These are phyloP conservation scores for Dastarcus helophoroides DNA, from an alignment of 2,888 invertebrate genomes.

Conservation along the genomic window DNA sequence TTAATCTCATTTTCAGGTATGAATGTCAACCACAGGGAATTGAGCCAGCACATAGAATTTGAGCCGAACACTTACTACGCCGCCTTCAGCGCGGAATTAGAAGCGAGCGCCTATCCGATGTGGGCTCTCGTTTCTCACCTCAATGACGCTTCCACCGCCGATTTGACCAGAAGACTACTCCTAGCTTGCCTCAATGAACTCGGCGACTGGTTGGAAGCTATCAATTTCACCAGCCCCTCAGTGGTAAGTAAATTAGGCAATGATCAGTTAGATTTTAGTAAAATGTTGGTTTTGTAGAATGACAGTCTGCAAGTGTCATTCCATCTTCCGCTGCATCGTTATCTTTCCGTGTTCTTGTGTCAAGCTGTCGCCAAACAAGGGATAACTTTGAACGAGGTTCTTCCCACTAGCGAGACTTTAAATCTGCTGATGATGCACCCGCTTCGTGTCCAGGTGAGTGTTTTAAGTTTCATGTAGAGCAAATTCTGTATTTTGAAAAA, in stretches of 20 bases:
- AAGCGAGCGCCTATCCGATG: conserved; percentile 96
- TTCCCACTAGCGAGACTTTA: conserved; percentile 68
- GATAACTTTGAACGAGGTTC: conserved; percentile 61
- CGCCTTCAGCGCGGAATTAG: conserved; percentile 93
- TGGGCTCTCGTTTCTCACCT: conserved; percentile 91
- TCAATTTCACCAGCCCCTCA: conserved; percentile 58
- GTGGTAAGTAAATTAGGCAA: conserved; percentile 49
- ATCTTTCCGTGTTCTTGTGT: conserved; percentile 76
- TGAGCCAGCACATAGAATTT: conserved; percentile 87
- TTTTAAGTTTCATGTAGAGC: background rate
- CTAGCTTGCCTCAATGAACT: conserved; percentile 66
- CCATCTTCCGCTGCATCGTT: conserved; percentile 93
- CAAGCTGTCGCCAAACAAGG: conserved; percentile 76
- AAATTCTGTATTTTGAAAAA: background rate
- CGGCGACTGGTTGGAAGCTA: conserved; percentile 80
- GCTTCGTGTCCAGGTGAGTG: conserved; percentile 77
- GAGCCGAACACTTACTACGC: conserved; percentile 97
- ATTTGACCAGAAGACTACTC: conserved; percentile 64
- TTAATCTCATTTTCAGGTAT: conserved; percentile 78
- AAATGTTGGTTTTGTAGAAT: conserved; percentile 41
- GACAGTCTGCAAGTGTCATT: conserved; percentile 85
- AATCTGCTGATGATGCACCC: conserved; percentile 84
- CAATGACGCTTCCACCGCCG: conserved; percentile 58
- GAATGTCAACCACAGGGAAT: conserved; percentile 90
- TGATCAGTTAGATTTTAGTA: background rate